Base-by-base conservation (phyloP, 2,888 invertebrate species). In the Nemotelus nigrinus region DNA sequence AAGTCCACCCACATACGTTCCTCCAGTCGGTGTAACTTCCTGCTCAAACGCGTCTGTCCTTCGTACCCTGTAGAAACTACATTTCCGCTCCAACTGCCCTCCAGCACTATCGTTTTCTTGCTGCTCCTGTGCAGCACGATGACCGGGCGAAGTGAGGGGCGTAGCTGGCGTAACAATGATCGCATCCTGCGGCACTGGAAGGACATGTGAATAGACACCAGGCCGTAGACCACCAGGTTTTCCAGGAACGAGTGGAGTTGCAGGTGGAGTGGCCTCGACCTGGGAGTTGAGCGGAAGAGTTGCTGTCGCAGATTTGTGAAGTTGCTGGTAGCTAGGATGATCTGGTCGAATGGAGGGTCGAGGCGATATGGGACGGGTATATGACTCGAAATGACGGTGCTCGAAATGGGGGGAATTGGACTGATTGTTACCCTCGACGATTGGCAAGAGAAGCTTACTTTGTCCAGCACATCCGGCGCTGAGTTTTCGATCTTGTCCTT, bases 151-250 rank as follows among this genome's bases (percentile, higher is more conserved):
- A 76, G 87, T 85, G 82, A 85, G 84, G 78, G 87, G 87, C 78
- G 87, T 87, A 81, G 87, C 87, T 80, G 87, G 87, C 82, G 87
- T 87, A 79, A 87, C 84, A 81, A 87, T 87, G 79, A 87, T 87
- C 68, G 85, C 81, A 82, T 87, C 87, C 80, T 85, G 85, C 72
- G 81, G 81, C 58, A 80, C 72, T 8, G 80, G 77, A 3, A 76
- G 64, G 53, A 44, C 50, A 74, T 74, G 74, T 41, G 63, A 43
- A 48, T 74, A 74, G n/a, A 57, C 25, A 4, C 48, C 45, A 3
- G 48, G 44, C 47, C 41, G 60, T 25, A 43, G 25, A 53, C 60
- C 60, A 7, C 63, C 60, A 10, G 47, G 4, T 44, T 8, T 60
- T 7, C 60, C 74, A 3, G 77, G 25, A 43, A 41, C 48, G 25